Evolutionary conservation across 2,888 invertebrate species (phyloP).

Genomic region (Nineta flava): DNA sequence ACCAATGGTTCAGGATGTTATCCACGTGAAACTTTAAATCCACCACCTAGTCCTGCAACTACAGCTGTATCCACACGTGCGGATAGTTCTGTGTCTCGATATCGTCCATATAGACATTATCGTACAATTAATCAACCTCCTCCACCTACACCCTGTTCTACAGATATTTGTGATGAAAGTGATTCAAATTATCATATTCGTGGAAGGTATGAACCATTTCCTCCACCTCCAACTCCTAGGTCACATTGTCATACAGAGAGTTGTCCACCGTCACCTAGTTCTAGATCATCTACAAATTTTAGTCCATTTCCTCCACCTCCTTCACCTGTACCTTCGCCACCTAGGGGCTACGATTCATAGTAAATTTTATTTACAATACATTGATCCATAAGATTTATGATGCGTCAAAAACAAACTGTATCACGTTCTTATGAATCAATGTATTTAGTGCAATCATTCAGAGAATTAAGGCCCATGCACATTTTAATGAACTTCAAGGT

Average conservation of each 20-base stretch:
- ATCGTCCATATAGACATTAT: slow-evolving; percentile 63
- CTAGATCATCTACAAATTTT: slow-evolving; percentile 62
- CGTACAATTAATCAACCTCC: slow-evolving; percentile 68
- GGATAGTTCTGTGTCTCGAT: slow-evolving; percentile 40
- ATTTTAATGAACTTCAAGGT: no score
- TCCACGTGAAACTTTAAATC: slow-evolving; percentile 76
- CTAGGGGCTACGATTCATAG: slow-evolving; percentile 28
- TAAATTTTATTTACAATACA: background rate
- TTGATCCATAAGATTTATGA: no score
- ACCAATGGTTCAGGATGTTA: slow-evolving; percentile 48
- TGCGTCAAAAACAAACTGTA: no score
- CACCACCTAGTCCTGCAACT: slow-evolving; percentile 79
- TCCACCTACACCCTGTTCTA: slow-evolving; percentile 88
- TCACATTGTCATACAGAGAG: slow-evolving; percentile 60
- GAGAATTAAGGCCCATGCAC: no score
- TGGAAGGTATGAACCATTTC: slow-evolving; percentile 47
- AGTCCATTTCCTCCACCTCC: slow-evolving; percentile 75
- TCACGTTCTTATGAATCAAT: no score
- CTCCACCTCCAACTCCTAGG: slow-evolving; percentile 60
- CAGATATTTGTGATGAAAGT: slow-evolving; percentile 84
- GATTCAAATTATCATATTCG: slow-evolving; percentile 54
- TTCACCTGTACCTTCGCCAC: slow-evolving; percentile 53
- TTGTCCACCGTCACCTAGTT: slow-evolving; percentile 51
- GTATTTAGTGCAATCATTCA: no score
- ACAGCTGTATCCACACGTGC: slow-evolving; percentile 41